Evolutionary conservation across 1,140 invertebrate genomes (phyloP), one percentile per base, ranked within the genome.

Genomic region (Aphidius ervi): DNA sequence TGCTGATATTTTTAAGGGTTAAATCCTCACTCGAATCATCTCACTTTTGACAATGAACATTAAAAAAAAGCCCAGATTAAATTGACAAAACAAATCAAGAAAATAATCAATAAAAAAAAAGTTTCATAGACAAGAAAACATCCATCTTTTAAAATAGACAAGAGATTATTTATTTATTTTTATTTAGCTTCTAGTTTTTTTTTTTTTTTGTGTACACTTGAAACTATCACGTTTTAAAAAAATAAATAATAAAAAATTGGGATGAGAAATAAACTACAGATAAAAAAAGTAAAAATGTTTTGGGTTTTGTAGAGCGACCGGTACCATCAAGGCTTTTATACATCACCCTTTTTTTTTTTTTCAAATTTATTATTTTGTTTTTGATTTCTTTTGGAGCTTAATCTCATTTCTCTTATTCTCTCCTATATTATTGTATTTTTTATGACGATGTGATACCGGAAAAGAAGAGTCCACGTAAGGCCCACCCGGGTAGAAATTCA

Each of bases 1-100:
- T 63, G 67, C 55, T 58, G 65, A 68, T 73, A 75, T 70, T 79
- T 76, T 79, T 75, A 77, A 78, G 74, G 76, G 77, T 78, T 78
- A 75, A 79, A 80, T 72, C 76, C 74, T 70, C 77, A 79, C 78
- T 78, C 75, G 75, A 79, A 2, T 31, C 4, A 4, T 3, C 4
- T 31, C 4, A 31, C 67, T 65, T 58, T 72, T 71, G 67, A 77
- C 76, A 76, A 78, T 76, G 63, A 70, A 65, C 68, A 60, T 65
- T 64, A 60, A 65, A 42, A 48, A 46, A 23, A 52, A 16, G 1
- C 16, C 16, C 16, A 16, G 16, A 16, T 16, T 16, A 0, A 16
- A 16, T 16, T 16, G 16, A 16, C 16, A 16, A 16, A 16, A 16
- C 16, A 37, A 56, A 50, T 59, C 52, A 56, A 60, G 50, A 60